Percentiles rank a stretch among this genome's conserved stretches.
These are phyloP conservation scores for Campopleginae sp. DNA, from an alignment of 2,888 invertebrate species.

Conservation along the genomic window DNA sequence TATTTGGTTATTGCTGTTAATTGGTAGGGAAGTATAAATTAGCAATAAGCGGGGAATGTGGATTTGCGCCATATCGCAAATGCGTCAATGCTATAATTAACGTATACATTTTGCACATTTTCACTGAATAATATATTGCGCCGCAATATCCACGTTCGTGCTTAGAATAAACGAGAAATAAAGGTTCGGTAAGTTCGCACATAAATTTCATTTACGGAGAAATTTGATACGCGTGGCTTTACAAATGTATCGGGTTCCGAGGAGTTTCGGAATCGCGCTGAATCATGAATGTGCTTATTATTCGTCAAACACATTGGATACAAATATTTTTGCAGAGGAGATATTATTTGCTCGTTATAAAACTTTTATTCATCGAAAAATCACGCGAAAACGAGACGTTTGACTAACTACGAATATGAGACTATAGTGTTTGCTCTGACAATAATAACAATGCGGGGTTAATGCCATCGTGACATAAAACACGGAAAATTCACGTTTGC, in stretches of 20 bases:
- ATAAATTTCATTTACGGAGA: neutral
- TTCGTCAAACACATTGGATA: neutral
- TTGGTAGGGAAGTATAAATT: conserved; percentile 29
- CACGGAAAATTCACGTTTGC: neutral
- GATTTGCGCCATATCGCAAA: conserved; percentile 28
- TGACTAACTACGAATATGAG: neutral
- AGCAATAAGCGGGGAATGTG: conserved; percentile 31
- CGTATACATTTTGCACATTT: conserved; percentile 24
- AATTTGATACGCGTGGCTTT: neutral
- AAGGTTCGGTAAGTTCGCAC: neutral
- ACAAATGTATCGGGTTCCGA: neutral
- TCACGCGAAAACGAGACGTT: conserved; percentile 6
- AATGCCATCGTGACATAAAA: neutral
- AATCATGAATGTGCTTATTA: neutral
- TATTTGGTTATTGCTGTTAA: neutral
- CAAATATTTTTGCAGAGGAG: neutral
- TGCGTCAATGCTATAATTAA: conserved; percentile 30
- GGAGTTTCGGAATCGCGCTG: neutral
- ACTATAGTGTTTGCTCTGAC: neutral
- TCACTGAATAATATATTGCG: conserved; percentile 14
- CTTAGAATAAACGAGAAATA: conserved; percentile 19
- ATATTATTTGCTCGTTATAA: neutral
- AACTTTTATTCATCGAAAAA: conserved; percentile 15
- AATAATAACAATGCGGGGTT: neutral
- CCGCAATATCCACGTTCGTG: conserved; percentile 14